Evolutionary conservation across 2,113 vertebrate species (phyloP).

Genomic region (Sterna hirundo): DNA sequence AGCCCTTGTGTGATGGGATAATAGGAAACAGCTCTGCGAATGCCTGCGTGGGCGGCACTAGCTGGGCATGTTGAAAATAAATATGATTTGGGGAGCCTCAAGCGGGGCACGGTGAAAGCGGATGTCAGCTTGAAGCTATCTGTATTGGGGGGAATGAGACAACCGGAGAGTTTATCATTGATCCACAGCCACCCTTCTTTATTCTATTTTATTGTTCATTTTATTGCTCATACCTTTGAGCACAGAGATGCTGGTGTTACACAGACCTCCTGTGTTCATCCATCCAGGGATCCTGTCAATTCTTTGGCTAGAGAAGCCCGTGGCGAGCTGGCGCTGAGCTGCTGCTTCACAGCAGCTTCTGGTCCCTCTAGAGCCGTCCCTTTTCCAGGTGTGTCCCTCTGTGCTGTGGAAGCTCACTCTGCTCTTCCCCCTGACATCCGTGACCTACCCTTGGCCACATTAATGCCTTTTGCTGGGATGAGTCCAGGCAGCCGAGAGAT

Average conservation of each 20-base stretch:
- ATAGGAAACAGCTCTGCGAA: not conserved
- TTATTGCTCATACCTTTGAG: not conserved
- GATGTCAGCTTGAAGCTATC: not conserved
- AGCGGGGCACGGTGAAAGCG: not conserved
- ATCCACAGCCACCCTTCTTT: not conserved
- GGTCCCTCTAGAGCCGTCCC: not conserved
- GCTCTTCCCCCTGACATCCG: not conserved
- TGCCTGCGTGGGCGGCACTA: accelerated
- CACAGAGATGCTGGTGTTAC: not conserved
- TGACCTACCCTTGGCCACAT: not conserved
- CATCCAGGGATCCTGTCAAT: not conserved
- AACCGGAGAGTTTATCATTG: not conserved
- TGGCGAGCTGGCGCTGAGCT: not conserved
- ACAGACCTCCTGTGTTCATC: not conserved
- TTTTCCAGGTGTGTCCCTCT: not conserved
- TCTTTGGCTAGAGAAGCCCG: not conserved
- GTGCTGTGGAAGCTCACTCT: not conserved
- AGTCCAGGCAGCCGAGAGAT: not conserved
- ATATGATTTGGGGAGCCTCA: not conserved
- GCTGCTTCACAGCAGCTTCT: not conserved
- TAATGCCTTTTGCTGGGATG: not conserved
- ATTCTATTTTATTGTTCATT: not conserved
- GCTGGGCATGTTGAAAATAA: not conserved
- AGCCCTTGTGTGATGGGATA: not conserved
- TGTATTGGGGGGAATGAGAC: accelerated